phyloP scores from a whole-genome alignment of 2,113 vertebrate species.

The Cyprinodon variegatus region DNA sequence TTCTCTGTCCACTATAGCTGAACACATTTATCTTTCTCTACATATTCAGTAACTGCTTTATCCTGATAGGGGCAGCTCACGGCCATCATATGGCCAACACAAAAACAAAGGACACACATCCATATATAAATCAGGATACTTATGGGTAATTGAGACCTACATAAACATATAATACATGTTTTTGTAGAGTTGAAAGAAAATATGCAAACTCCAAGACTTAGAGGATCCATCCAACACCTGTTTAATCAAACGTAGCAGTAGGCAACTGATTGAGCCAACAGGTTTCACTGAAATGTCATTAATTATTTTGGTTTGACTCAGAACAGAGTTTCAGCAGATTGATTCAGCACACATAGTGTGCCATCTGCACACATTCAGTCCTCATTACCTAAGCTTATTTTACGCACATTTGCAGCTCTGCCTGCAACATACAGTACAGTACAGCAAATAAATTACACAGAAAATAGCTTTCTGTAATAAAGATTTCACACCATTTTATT shows the following conservation, averaged over 20 bases:
- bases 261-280: background rate
- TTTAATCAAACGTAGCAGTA: background rate
- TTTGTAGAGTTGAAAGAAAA: background rate
- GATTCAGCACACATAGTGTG: background rate
- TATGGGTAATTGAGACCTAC: background rate
- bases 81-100: background rate
- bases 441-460: slow-evolving; percentile 14
- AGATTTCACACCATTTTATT: slow-evolving; percentile 18
- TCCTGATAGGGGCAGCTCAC: background rate
- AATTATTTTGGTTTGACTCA: background rate
- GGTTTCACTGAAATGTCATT: background rate
- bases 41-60: background rate
- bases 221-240: background rate
- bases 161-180: background rate
- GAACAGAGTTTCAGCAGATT: background rate
- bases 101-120: background rate
- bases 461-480: slow-evolving; percentile 17
- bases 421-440: background rate
- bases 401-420: background rate
- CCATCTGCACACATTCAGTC: background rate
- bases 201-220: background rate
- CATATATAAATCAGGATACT: background rate
- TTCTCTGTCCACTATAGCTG: background rate
- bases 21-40: background rate
- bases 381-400: background rate